Evolutionary conservation across 2,888 invertebrate genomes (phyloP).

Genomic region (Eristalis pertinax): DNA sequence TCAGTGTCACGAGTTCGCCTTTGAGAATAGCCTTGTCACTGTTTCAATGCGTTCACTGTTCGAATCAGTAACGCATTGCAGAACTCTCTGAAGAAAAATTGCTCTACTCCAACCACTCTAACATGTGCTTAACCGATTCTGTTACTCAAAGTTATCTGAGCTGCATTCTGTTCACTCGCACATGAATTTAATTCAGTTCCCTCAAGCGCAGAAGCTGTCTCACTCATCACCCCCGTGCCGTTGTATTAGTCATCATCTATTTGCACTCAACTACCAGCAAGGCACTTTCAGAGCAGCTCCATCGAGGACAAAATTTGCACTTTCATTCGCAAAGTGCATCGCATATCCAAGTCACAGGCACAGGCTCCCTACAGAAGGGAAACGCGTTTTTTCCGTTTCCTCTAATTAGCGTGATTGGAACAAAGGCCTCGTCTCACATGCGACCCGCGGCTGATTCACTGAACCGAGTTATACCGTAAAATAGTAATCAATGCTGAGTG

Average conservation of each 20-base stretch:
- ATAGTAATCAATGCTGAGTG: slow-evolving; percentile 42
- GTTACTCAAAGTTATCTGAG: background rate
- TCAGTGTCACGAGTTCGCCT: too few species aligned
- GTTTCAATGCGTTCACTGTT: too few species aligned
- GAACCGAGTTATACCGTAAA: slow-evolving; percentile 44
- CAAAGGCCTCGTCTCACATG: slow-evolving; percentile 25
- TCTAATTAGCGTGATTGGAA: slow-evolving; percentile 56
- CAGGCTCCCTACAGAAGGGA: background rate
- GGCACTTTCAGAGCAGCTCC: slow-evolving; percentile 7
- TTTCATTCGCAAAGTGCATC: slow-evolving; percentile 26
- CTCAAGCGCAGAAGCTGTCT: too few species aligned
- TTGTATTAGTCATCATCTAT: background rate
- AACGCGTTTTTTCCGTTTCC: slow-evolving; percentile 19
- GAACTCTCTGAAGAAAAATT: too few species aligned
- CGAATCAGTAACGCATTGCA: too few species aligned
- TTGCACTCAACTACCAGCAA: slow-evolving; percentile 11
- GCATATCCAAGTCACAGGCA: background rate
- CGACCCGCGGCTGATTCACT: slow-evolving; percentile 37
- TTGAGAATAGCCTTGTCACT: too few species aligned
- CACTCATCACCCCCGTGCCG: too few species aligned
- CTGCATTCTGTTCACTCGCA: background rate
- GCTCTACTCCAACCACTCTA: too few species aligned
- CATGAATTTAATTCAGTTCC: background rate
- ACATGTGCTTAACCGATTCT: background rate
- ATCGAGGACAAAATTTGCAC: background rate